Conservation (phyloP, 2,888 invertebrate species). For the Macrosiphum euphorbiae region DNA sequence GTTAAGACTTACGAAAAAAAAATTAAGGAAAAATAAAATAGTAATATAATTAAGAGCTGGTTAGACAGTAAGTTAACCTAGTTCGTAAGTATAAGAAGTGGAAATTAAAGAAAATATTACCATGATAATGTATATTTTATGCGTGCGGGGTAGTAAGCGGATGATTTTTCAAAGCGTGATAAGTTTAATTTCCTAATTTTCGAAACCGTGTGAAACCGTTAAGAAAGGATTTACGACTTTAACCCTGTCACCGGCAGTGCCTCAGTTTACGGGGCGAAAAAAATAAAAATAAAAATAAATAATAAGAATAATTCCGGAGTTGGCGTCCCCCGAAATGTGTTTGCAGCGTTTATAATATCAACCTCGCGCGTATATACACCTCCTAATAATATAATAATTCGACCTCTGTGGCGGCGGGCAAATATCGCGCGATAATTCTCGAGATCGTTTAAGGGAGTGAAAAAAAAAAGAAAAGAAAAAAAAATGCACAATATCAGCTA, state of each 20-base stretch:
- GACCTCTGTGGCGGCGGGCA: neutral
- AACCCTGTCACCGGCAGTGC: constrained; percentile 52
- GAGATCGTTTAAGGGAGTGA: neutral
- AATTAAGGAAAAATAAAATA: too few relatives aligned
- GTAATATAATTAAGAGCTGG: neutral
- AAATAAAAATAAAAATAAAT: constrained; percentile 41
- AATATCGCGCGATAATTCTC: constrained; percentile 9
- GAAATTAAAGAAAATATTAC: neutral
- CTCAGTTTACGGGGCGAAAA: neutral
- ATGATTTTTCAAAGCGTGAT: constrained; percentile 2
- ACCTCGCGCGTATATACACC: neutral
- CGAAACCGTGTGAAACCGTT: constrained; percentile 54
- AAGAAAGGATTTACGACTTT: constrained; percentile 63
- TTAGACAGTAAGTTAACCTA: neutral
- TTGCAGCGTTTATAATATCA: constrained; percentile 27
- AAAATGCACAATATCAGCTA: neutral
- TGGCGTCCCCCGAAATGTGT: constrained; percentile 36
- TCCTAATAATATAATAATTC: neutral
- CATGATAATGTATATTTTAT: neutral
- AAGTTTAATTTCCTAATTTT: constrained; percentile 55
- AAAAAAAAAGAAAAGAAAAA: neutral
- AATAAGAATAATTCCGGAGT: constrained; percentile 40
- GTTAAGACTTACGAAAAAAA: too few relatives aligned
- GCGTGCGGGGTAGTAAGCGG: neutral
- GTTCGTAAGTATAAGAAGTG: neutral